Evolutionary conservation across 2,888 invertebrate genomes (phyloP), one percentile per base, ranked within the genome.

Genomic region (Adelphocoris suturalis): DNA sequence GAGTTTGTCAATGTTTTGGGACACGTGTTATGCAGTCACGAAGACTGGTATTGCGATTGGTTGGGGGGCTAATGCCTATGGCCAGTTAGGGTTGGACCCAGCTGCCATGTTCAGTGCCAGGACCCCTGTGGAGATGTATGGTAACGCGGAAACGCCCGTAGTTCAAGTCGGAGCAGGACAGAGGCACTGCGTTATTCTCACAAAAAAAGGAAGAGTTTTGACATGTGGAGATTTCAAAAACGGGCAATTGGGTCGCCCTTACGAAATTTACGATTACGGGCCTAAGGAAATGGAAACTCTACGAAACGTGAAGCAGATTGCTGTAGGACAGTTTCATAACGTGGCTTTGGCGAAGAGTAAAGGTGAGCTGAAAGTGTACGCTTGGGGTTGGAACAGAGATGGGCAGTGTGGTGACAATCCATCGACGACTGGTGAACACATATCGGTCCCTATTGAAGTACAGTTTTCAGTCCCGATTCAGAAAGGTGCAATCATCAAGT

Each of bases 311-410:
- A 93, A 94, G 91, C 94, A 95, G 92, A 94, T 97, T 87, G 95
- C 95, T 75, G 97, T 97, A 93, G 98, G 98, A 0, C 97, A 98
- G 93, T 96, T 97, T 92, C 97, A 97, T 93, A 96, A 96, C 12
- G 93, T 96, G 55, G 95, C 95, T n/a, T 92, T 95, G 89, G 94
- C 94, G 68, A 93, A 93, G 46, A 93, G 94, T 91, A 96, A 95
- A 92, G 28, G 23, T 19, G 89, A 89, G 5, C 7, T 61, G 27
- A 89, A 89, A 61, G 23, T 89, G 16, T 89, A 37, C 94, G 95
- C 94, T 14, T 97, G 97, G 95, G 98, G 98, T 46, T 96, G 97
- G 92, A 98, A 97, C 92, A 97, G 96, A 93, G 96, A 96, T 93
- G 97, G 97, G 0, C 98, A 98, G 92, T 93, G 97, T 86, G 95